These are phyloP conservation scores for Eutrigla gurnardus DNA, from an alignment of 2,797 vertebrate species.

Conservation along the genomic window DNA sequence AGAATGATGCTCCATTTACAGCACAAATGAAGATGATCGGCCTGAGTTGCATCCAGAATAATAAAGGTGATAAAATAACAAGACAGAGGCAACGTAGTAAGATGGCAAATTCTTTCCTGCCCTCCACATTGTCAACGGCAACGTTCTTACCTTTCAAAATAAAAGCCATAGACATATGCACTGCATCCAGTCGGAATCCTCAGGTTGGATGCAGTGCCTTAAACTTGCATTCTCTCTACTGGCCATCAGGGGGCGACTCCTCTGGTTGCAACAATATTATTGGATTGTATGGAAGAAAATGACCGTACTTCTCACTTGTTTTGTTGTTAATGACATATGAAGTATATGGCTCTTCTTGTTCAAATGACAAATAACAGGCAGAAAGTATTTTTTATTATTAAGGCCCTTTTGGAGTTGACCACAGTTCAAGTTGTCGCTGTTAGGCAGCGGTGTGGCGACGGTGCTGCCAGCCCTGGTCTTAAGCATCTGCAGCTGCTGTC, in stretches of 20 bases:
- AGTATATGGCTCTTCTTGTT: too few relatives aligned
- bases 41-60: too few relatives aligned
- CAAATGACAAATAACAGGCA: too few relatives aligned
- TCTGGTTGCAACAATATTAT: too few relatives aligned
- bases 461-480: conserved; percentile 6
- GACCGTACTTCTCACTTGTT: too few relatives aligned
- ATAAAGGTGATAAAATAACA: neutral
- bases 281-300: too few relatives aligned
- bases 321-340: neutral
- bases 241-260: too few relatives aligned
- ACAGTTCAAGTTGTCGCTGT: conserved; percentile 41
- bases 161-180: neutral
- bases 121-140: neutral
- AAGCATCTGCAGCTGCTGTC: conserved; percentile 71
- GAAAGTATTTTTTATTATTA: conserved; percentile 11
- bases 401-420: conserved; percentile 51
- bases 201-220: too few relatives aligned
- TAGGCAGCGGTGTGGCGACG: conserved; percentile 35
- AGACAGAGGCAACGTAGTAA: neutral
- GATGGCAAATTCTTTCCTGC: neutral
- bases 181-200: neutral
- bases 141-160: neutral
- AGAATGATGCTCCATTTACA: neutral
- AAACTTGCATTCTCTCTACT: too few relatives aligned
- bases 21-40: neutral